phyloP scores from a whole-genome alignment of 2,888 invertebrate genomes.

The Cataglyphis cursor region DNA sequence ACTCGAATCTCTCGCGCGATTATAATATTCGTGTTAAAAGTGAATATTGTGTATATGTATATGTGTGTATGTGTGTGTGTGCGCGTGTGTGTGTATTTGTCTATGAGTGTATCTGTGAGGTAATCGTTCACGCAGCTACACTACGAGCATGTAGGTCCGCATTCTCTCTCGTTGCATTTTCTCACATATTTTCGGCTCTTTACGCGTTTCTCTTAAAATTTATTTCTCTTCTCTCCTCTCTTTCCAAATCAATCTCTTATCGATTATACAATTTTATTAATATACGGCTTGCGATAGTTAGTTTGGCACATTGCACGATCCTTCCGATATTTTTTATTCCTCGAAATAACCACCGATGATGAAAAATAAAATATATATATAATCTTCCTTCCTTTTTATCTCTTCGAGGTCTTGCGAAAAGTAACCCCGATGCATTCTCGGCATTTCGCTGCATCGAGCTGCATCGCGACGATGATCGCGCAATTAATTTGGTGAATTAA shows the following conservation, averaged over 20 bases:
- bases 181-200: conserved; percentile 2
- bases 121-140: conserved; percentile 59
- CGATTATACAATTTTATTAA: conserved; percentile 67
- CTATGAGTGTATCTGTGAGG: conserved; percentile 39
- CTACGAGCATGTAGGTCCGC: conserved; percentile 39
- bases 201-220: background rate
- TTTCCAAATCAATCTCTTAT: conserved; percentile 37
- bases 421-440: background rate
- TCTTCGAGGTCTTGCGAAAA: conserved; percentile 1
- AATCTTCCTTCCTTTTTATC: background rate
- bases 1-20: conserved; percentile 21
- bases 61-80: conserved; percentile 36
- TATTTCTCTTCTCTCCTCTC: background rate
- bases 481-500: conserved; percentile 43
- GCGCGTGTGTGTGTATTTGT: background rate
- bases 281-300: conserved; percentile 68
- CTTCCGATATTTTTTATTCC: background rate
- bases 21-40: conserved; percentile 28
- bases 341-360: background rate
- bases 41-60: conserved; percentile 16
- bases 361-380: conserved; percentile 47
- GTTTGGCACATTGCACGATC: conserved; percentile 76
- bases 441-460: background rate
- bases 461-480: conserved; percentile 34
- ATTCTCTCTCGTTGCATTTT: conserved; percentile 25